These are phyloP conservation scores for Euwallacea fornicatus DNA, from an alignment of 1,140 invertebrate species.

Conservation along the genomic window DNA sequence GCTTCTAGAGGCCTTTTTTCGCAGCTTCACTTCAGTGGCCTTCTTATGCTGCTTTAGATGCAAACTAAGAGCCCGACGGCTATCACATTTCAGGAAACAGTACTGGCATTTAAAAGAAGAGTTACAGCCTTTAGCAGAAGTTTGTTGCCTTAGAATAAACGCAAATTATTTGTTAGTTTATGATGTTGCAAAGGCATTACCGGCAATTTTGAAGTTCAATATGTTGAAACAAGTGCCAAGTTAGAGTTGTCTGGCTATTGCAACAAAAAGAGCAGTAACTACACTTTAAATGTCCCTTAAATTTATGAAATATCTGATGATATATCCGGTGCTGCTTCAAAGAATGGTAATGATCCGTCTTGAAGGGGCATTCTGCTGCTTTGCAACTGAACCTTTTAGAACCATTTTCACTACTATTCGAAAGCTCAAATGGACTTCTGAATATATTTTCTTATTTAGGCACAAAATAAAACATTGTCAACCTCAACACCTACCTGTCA, in stretches of 20 bases:
- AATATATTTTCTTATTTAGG: too few relatives aligned
- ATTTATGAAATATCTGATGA: neutral
- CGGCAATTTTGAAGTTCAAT: neutral
- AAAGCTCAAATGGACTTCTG: too few relatives aligned
- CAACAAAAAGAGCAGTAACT: slow-evolving; percentile 2
- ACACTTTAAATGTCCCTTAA: slow-evolving; percentile 1
- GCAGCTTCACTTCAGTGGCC: neutral
- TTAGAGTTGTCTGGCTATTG: neutral
- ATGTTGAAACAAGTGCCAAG: slow-evolving; percentile 1
- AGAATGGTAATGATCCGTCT: neutral
- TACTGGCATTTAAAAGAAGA: neutral
- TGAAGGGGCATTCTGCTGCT: neutral
- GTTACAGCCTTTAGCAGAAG: neutral
- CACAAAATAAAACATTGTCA: too few relatives aligned
- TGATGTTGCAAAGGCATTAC: neutral
- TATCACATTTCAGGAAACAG: neutral
- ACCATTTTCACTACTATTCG: too few relatives aligned
- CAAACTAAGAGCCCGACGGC: neutral
- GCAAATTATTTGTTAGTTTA: too few relatives aligned
- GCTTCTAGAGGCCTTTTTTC: neutral
- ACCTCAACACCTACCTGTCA: too few relatives aligned
- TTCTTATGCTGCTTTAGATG: neutral
- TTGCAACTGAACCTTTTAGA: neutral
- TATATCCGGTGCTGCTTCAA: neutral
- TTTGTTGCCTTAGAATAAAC: too few relatives aligned